Evolutionary conservation across 2,113 vertebrate species (phyloP).

Genomic region (Noturus placidus): DNA sequence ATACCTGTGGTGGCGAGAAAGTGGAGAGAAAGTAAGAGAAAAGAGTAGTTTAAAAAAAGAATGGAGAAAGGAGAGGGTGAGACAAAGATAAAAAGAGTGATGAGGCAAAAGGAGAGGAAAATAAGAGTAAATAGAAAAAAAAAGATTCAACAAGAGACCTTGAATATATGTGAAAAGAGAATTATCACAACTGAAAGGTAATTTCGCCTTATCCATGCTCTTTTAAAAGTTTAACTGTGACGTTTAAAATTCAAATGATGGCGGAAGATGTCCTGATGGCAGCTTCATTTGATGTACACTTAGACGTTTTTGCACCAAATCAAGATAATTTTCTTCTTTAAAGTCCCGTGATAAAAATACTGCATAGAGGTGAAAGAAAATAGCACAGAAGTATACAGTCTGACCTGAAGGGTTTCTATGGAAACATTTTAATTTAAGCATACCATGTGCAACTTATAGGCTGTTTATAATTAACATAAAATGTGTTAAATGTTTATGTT

Average conservation of each 20-base stretch:
- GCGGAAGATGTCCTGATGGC: background rate
- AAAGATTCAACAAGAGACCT: background rate
- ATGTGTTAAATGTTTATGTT: background rate
- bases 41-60: background rate
- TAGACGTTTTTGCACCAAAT: background rate
- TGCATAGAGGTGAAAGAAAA: background rate
- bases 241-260: background rate
- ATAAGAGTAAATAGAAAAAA: background rate
- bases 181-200: slow-evolving; percentile 5
- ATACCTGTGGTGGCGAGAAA: slow-evolving; percentile 71
- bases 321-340: background rate
- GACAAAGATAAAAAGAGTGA: background rate
- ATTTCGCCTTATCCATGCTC: background rate
- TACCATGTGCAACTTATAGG: background rate
- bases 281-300: background rate
- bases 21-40: background rate
- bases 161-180: background rate
- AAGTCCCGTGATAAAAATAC: background rate
- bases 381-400: too few species aligned
- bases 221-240: background rate
- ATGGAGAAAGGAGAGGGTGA: background rate
- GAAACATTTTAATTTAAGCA: background rate
- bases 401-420: background rate
- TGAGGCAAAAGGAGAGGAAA: background rate
- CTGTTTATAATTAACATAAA: background rate